Conservation (phyloP, 1,140 invertebrate genomes). For the Zaprionus capensis region DNA sequence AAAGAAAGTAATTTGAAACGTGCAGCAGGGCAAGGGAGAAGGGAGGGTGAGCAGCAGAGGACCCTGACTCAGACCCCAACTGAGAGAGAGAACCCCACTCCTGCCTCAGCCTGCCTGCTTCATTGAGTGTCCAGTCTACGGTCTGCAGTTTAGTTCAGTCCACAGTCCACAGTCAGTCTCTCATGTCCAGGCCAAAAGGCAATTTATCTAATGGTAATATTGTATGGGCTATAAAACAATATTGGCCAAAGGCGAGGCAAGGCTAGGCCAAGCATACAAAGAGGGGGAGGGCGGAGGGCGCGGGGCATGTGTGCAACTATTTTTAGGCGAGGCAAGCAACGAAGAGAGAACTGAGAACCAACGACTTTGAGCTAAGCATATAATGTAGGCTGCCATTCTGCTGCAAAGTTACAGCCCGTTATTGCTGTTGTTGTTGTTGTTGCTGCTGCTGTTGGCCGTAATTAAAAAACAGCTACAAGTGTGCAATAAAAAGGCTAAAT, state of each 20-base stretch:
- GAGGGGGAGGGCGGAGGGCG: background rate
- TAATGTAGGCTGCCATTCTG: slow-evolving; percentile 31
- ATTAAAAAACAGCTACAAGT: slow-evolving; percentile 38
- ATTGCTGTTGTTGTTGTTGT: background rate
- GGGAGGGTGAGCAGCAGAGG: background rate
- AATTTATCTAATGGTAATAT: slow-evolving; percentile 83
- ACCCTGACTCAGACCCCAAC: background rate
- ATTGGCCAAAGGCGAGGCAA: slow-evolving; percentile 74
- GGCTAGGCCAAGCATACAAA: background rate
- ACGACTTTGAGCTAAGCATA: slow-evolving; percentile 43
- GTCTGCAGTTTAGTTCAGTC: too few species aligned
- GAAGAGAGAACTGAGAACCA: background rate
- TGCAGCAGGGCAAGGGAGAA: slow-evolving; percentile 26
- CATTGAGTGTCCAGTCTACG: slow-evolving; percentile 26
- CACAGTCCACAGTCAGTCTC: background rate
- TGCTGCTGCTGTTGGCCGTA: slow-evolving; percentile 22
- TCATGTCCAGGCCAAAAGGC: slow-evolving; percentile 63
- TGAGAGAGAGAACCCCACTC: background rate
- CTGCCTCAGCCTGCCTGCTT: background rate
- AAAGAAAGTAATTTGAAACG: slow-evolving; percentile 82
- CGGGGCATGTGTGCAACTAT: slow-evolving; percentile 16
- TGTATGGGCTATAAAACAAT: slow-evolving; percentile 81
- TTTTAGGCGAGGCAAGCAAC: slow-evolving; percentile 48
- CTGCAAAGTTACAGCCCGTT: background rate
- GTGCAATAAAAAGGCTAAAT: slow-evolving; percentile 33